These are phyloP conservation scores for Campylorhamphus procurvoides DNA, from an alignment of 2,113 vertebrate genomes.

Conservation along the genomic window DNA sequence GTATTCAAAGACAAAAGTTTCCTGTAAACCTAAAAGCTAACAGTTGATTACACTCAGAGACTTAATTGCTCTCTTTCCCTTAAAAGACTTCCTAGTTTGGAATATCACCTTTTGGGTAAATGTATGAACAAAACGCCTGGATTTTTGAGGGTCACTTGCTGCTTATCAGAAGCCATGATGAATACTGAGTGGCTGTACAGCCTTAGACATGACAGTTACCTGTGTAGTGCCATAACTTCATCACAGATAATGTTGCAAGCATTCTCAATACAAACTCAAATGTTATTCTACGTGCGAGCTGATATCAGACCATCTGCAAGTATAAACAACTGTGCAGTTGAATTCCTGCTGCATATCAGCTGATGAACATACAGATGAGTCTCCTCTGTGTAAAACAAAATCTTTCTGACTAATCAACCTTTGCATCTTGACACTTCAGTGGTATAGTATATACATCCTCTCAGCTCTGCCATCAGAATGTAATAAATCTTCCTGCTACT, in stretches of 20 bases:
- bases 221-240: constrained; percentile 1
- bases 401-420: constrained; percentile 67
- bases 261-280: background rate
- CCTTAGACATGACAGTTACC: constrained; percentile 31
- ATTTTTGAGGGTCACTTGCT: background rate
- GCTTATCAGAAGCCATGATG: constrained; percentile 1
- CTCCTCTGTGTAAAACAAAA: constrained; percentile 64
- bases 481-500: constrained; percentile 71
- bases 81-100: background rate
- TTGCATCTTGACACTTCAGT: constrained; percentile 67
- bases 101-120: background rate
- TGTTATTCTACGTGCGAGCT: background rate
- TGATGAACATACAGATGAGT: constrained; percentile 67
- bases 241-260: constrained; percentile 35
- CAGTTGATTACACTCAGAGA: background rate
- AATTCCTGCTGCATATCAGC: constrained; percentile 45
- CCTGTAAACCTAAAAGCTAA: background rate
- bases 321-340: constrained; percentile 29
- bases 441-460: constrained; percentile 62
- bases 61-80: background rate
- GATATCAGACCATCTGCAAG: constrained; percentile 28
- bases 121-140: background rate
- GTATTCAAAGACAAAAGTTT: background rate
- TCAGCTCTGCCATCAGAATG: constrained; percentile 66
- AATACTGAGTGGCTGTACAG: constrained; percentile 18